A percentile compares a stretch with the other conserved stretches of the same genome.
Conservation (phyloP, 92 coral and sea anemone genomes). For the Blastomussa wellsi region DNA sequence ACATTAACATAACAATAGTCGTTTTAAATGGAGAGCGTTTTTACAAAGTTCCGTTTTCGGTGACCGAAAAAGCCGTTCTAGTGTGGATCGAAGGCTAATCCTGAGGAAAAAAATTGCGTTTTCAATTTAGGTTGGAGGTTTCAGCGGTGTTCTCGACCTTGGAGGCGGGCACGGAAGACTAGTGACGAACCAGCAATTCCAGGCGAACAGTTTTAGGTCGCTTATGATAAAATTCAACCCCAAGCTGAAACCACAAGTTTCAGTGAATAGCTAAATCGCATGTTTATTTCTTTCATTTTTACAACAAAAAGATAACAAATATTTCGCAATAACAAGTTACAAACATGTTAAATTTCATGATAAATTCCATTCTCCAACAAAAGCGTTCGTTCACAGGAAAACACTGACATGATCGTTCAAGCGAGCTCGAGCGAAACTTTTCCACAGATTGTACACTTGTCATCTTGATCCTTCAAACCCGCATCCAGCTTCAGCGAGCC, state of each 20-base stretch:
- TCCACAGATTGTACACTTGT: conserved; percentile 58
- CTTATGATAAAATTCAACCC: neutral
- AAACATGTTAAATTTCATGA: neutral
- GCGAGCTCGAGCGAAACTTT: neutral
- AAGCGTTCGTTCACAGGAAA: neutral
- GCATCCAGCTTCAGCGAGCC: conserved; percentile 59
- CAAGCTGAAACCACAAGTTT: neutral
- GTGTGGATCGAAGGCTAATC: no score
- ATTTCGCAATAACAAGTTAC: neutral
- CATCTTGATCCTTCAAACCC: conserved; percentile 66
- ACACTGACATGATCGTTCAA: neutral
- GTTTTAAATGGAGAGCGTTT: no score
- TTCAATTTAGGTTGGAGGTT: no score
- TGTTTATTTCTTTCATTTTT: neutral
- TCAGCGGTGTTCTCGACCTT: no score
- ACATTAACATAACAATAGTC: no score
- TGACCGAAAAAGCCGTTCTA: no score
- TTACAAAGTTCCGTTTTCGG: no score
- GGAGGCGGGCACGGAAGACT: no score
- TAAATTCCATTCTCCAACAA: neutral
- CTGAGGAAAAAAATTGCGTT: no score
- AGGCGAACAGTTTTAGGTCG: no score
- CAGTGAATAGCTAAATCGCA: neutral
- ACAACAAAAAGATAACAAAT: neutral
- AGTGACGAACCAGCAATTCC: no score